phyloP scores from a whole-genome alignment of 2,113 vertebrate species.

The Paraplagusia blochii region DNA sequence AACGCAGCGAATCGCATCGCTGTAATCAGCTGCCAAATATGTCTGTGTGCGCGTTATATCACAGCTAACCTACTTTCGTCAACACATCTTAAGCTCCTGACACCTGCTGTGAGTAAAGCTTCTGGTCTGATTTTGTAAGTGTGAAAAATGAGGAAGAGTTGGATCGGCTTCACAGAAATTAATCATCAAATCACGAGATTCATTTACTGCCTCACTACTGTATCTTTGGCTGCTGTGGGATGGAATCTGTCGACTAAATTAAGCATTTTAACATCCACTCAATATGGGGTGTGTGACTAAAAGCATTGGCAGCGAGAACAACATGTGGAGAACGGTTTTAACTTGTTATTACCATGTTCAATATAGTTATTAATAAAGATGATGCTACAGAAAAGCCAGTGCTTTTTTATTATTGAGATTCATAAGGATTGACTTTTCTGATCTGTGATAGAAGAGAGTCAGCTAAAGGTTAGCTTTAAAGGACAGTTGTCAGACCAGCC shows the following conservation, averaged over 20 bases:
- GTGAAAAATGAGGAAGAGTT: slow-evolving; percentile 48
- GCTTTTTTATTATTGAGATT: no score
- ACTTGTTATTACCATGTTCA: no score
- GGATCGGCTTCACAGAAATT: slow-evolving; percentile 29
- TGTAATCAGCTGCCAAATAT: slow-evolving; percentile 63
- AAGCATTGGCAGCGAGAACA: not conserved
- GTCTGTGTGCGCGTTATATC: slow-evolving; percentile 47
- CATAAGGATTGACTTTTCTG: no score
- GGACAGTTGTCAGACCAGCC: no score
- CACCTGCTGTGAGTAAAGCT: slow-evolving; percentile 60
- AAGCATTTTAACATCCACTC: slow-evolving; percentile 14
- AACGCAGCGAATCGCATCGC: slow-evolving; percentile 34
- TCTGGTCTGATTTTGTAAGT: slow-evolving; percentile 53
- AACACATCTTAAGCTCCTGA: slow-evolving; percentile 50
- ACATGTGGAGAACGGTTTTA: no score
- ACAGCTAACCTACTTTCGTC: slow-evolving; percentile 64
- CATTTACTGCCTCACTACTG: slow-evolving; percentile 24
- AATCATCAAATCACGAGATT: slow-evolving; percentile 34
- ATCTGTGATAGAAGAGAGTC: no score
- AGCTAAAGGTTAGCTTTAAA: no score
- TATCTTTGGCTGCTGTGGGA: slow-evolving; percentile 4
- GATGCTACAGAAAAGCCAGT: no score
- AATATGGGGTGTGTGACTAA: not conserved
- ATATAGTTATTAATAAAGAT: no score
- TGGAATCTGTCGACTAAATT: not conserved